phyloP scores from a whole-genome alignment of 2,113 vertebrate genomes.

The Ptilorrhoa leucosticta region DNA sequence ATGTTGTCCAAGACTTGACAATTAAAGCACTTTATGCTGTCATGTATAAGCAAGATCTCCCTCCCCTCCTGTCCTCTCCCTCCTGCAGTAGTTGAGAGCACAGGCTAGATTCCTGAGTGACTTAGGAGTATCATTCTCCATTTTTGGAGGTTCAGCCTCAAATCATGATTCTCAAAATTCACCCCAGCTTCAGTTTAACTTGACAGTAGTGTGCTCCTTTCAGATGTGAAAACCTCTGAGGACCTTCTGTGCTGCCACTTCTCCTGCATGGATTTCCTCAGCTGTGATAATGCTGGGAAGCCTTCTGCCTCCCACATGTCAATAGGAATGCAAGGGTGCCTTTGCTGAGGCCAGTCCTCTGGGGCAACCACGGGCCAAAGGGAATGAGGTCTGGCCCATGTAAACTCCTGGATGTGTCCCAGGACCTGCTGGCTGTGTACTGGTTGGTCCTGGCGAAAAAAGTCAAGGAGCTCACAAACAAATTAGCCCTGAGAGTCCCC shows the following conservation, averaged over 20 bases:
- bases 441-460: not conserved
- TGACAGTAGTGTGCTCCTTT: not conserved
- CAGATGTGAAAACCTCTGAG: not conserved
- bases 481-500: not conserved
- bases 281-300: not conserved
- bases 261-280: not conserved
- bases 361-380: not conserved
- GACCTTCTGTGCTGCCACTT: not conserved
- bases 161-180: not conserved
- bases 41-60: not conserved
- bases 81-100: not conserved
- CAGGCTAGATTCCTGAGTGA: not conserved
- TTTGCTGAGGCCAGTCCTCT: not conserved
- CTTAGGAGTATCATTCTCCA: not conserved
- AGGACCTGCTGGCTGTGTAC: not conserved
- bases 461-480: not conserved
- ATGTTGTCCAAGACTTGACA: not conserved
- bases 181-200: not conserved
- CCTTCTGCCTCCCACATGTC: not conserved
- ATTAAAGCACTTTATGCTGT: not conserved
- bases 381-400: not conserved
- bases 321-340: not conserved
- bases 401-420: not conserved
- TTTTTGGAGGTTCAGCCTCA: not conserved
- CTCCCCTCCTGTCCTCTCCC: rapidly evolving